Conservation (phyloP, 2,113 vertebrate species). For the Carollia perspicillata region DNA sequence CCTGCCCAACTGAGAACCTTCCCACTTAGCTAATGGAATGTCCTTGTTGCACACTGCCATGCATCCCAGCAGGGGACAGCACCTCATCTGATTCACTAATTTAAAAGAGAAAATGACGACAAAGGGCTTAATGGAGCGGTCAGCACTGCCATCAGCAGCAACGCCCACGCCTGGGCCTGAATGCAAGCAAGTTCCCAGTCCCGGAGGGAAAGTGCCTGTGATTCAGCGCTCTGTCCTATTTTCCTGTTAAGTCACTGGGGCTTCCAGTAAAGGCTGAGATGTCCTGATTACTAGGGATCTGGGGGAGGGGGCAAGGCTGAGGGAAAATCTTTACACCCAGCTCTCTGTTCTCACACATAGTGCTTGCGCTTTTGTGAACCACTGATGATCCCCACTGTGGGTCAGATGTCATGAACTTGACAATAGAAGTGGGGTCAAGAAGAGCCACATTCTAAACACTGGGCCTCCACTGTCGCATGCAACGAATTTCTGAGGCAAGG, state of each 20-base stretch:
- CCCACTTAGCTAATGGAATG: neutral
- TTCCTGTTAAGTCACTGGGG: neutral
- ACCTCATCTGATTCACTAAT: neutral
- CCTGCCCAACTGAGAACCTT: neutral
- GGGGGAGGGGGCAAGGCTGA: neutral
- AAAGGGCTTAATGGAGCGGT: slow-evolving; percentile 7
- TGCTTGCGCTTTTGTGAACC: neutral
- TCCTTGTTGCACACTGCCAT: neutral
- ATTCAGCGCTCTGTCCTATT: neutral
- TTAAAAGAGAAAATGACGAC: neutral
- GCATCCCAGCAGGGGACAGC: neutral
- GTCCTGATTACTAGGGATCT: neutral
- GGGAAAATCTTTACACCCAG: neutral
- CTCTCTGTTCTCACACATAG: neutral
- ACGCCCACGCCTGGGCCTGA: neutral
- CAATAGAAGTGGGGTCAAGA: neutral
- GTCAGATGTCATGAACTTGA: neutral
- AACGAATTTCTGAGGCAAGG: neutral
- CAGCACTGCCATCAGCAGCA: neutral
- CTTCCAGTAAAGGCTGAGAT: neutral
- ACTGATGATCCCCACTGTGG: neutral
- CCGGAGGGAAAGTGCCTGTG: neutral
- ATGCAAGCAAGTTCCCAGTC: neutral
- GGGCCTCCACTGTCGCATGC: too few species aligned
- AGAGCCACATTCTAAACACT: neutral